Percentiles rank a stretch among this genome's conserved stretches.
These are phyloP conservation scores for Heterotis niloticus DNA, from an alignment of 2,113 vertebrate genomes.

Conservation along the genomic window DNA sequence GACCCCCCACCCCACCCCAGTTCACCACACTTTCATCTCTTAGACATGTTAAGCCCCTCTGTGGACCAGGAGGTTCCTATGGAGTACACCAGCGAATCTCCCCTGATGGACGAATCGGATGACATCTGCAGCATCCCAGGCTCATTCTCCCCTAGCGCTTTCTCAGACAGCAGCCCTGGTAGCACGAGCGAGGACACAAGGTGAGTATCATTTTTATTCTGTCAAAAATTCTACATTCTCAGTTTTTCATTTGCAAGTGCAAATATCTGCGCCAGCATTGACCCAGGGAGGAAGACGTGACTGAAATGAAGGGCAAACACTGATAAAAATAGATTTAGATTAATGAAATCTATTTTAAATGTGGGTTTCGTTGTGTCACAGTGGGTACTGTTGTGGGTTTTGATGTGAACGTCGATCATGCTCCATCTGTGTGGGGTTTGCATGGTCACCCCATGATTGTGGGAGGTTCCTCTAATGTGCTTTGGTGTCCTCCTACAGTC, in stretches of 20 bases:
- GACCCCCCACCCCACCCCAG: not conserved
- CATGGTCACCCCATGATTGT: not conserved
- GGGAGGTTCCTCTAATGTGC: not conserved
- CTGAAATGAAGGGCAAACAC: too few relatives aligned
- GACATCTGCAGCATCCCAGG: conserved; percentile 75
- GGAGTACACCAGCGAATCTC: conserved; percentile 74
- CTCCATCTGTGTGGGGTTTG: not conserved
- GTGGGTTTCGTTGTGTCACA: too few relatives aligned
- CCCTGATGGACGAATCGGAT: conserved; percentile 72
- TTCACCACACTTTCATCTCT: not conserved
- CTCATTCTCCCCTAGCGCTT: conserved; percentile 68
- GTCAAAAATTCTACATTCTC: not conserved
- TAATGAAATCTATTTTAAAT: too few relatives aligned
- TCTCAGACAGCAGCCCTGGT: conserved; percentile 69
- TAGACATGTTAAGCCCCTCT: conserved; percentile 67
- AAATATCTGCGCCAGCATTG: too few relatives aligned
- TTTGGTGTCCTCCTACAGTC: not conserved
- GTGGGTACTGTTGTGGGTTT: not conserved
- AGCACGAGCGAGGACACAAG: conserved; percentile 70
- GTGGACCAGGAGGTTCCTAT: conserved; percentile 71
- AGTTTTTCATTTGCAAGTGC: too few relatives aligned
- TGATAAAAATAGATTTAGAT: too few relatives aligned
- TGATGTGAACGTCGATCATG: not conserved
- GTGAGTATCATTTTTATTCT: conserved; percentile 44
- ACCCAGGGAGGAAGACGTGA: too few relatives aligned